Evolutionary conservation across 1,140 invertebrate species (phyloP), one percentile per base, ranked within the genome.

Genomic region (Drosophila dunni): DNA sequence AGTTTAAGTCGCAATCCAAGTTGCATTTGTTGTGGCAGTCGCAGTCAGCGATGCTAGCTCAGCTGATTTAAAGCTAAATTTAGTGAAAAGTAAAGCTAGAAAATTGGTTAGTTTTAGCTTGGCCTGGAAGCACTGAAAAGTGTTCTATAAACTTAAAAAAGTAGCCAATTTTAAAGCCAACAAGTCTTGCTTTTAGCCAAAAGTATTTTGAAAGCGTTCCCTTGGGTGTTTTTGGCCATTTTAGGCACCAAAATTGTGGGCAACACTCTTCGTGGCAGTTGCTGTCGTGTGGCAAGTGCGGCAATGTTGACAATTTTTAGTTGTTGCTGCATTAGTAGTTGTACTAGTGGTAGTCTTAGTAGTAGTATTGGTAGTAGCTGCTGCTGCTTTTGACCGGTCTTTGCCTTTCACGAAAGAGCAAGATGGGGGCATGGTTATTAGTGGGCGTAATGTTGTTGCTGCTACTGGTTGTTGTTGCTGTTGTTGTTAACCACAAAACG

Each of bases 241-340:
- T 29, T 29, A 6, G 24, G 1, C 24, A 0, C 3, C 6, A 29
- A 29, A 29, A 29, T 29, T 4, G 3, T 29, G 3, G 24, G 24
- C 24, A 29, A 29, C 24, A 29, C 24, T 29, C 4, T 29, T 7
- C 69, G 74, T 77, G 54, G 56, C 46, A 74, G 66, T 61, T 45
- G 58, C 50, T 62, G 73, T 60, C 73, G 63, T 79, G 81, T 84
- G 78, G 76, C 72, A 78, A 78, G 75, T 79, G 77, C 62, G 36
- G 75, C 82, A 81, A 77, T 86, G 82, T 82, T 86, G 82, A 86
- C 82, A 86, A 88, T 86, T 74, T 88, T 68, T 34, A 68, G 66
- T 67, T 67, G 17, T 29, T 50, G 71, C 50, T 57, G 60, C 17
- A 20, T 20, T 44, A 46, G 73, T 51, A 44, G 73, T 34, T 62